Conservation (phyloP, 2,888 invertebrate species). For the Nomada goodeniana region DNA sequence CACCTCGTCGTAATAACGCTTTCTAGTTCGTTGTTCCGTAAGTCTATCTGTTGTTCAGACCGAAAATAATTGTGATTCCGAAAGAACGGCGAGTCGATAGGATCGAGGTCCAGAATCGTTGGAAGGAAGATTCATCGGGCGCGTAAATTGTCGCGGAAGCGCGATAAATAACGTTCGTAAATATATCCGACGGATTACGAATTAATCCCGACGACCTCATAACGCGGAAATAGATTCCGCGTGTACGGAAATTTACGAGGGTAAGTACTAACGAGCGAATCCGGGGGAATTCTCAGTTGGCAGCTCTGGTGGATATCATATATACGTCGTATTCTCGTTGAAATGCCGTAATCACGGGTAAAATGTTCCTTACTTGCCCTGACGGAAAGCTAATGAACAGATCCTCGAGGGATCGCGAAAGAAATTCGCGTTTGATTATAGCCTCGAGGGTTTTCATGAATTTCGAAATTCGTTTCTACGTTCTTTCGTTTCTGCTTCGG, state of each 20-base stretch:
- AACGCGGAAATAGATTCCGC: conserved; percentile 51
- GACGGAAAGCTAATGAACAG: conserved; percentile 3
- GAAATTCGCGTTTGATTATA: conserved; percentile 2
- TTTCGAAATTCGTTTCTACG: neutral
- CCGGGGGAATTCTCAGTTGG: conserved; percentile 26
- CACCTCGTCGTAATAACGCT: conserved; percentile 1
- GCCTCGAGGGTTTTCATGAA: too few relatives aligned
- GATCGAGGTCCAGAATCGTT: neutral
- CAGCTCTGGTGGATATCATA: conserved; percentile 12
- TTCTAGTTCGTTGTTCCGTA: neutral
- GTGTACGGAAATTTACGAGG: conserved; percentile 49
- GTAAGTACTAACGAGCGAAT: conserved; percentile 32
- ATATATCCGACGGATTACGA: conserved; percentile 44
- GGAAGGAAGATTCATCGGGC: conserved; percentile 1
- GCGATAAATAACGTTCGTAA: conserved; percentile 39
- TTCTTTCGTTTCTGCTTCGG: neutral
- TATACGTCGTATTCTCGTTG: neutral
- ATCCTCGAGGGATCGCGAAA: neutral
- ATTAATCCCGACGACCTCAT: conserved; percentile 52
- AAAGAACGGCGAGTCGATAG: neutral
- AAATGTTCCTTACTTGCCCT: conserved; percentile 13
- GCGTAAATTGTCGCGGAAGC: conserved; percentile 18
- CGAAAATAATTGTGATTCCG: neutral
- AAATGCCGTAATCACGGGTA: conserved; percentile 8
- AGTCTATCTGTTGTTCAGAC: neutral